Conservation (phyloP, 1,140 invertebrate species). For the Lasioglossum baleicum region DNA sequence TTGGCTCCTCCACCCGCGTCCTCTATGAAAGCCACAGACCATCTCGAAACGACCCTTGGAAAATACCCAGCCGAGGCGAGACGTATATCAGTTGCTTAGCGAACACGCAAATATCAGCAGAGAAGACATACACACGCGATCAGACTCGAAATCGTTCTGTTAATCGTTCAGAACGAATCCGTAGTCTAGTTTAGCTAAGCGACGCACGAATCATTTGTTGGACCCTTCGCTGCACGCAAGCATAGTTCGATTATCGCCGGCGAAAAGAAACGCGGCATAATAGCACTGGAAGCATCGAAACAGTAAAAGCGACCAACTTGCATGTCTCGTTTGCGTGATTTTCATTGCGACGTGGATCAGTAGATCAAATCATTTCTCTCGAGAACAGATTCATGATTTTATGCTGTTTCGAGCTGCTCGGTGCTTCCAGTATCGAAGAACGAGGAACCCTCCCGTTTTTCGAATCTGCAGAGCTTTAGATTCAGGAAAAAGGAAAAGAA, state of each 20-base stretch:
- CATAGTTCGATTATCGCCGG: neutral
- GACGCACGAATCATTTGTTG: neutral
- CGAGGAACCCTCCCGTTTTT: too few relatives aligned
- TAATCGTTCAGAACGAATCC: neutral
- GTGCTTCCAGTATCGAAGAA: too few relatives aligned
- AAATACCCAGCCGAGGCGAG: neutral
- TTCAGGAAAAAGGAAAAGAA: too few relatives aligned
- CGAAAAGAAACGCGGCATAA: neutral
- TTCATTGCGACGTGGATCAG: too few relatives aligned
- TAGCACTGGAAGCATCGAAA: too few relatives aligned
- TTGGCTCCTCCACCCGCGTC: neutral
- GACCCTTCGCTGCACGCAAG: neutral
- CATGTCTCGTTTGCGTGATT: too few relatives aligned
- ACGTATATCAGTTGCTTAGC: too few relatives aligned
- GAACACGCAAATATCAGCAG: neutral
- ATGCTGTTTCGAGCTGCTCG: too few relatives aligned
- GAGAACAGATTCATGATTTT: too few relatives aligned
- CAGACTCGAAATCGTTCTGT: neutral
- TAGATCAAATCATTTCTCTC: too few relatives aligned
- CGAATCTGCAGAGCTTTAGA: too few relatives aligned
- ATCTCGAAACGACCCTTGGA: neutral
- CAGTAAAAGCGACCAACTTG: too few relatives aligned
- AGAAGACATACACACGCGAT: neutral
- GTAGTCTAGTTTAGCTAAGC: neutral
- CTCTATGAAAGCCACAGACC: conserved; percentile 9